A percentile compares a stretch with the other conserved stretches of the same genome.
Conservation (phyloP, 2,797 vertebrate genomes). For the Prunella strophiata region DNA sequence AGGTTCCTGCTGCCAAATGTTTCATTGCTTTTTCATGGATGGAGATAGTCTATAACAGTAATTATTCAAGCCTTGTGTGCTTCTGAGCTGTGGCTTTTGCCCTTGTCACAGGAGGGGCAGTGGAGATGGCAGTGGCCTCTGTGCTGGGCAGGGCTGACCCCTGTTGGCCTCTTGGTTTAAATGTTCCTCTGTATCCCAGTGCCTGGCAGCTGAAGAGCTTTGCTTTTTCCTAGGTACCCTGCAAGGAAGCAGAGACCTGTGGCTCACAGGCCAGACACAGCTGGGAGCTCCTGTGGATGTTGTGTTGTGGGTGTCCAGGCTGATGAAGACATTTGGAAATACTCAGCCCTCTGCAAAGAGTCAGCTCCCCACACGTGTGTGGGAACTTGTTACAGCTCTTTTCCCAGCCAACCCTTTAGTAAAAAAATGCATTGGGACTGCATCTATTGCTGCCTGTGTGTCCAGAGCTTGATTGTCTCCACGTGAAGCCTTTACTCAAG, state of each 20-base stretch:
- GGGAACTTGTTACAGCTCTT: neutral
- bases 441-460: neutral
- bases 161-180: constrained; percentile 19
- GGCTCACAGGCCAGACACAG: neutral
- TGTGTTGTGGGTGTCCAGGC: neutral
- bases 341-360: neutral
- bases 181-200: neutral
- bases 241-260: neutral
- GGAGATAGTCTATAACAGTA: neutral
- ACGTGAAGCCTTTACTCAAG: accelerated
- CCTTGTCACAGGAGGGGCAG: neutral
- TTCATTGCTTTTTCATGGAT: neutral
- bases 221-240: neutral
- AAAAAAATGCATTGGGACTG: neutral
- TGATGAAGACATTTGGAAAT: neutral
- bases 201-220: neutral
- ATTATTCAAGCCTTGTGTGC: neutral
- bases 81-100: neutral
- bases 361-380: accelerated
- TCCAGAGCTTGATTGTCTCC: neutral
- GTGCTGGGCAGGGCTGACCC: constrained; percentile 26
- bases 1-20: neutral
- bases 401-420: neutral
- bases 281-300: neutral
- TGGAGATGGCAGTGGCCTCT: neutral